Percentiles rank a stretch among this genome's conserved stretches.
These are phyloP conservation scores for Megalonaias nervosa DNA, from an alignment of 1,140 invertebrate species.

Conservation along the genomic window DNA sequence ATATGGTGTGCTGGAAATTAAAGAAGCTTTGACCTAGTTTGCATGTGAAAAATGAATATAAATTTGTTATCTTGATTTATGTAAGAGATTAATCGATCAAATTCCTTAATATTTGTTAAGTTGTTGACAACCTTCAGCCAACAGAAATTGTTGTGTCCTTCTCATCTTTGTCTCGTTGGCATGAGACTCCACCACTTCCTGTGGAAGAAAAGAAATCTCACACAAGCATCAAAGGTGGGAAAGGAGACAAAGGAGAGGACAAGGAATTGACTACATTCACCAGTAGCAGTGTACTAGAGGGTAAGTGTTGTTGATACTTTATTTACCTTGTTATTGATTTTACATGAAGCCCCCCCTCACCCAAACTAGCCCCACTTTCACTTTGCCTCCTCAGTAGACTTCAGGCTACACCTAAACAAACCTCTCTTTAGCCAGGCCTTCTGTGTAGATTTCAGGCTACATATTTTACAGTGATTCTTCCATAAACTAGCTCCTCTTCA, in stretches of 20 bases:
- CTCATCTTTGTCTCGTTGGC: slow-evolving; percentile 65
- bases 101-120: slow-evolving; percentile 53
- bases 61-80: neutral
- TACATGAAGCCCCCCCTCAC: neutral
- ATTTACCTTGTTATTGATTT: neutral
- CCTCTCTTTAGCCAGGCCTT: too few relatives aligned
- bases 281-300: slow-evolving; percentile 53
- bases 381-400: too few relatives aligned
- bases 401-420: too few relatives aligned
- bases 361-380: too few relatives aligned
- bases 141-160: slow-evolving; percentile 68
- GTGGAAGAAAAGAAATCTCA: slow-evolving; percentile 59
- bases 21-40: neutral
- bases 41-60: neutral
- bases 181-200: slow-evolving; percentile 54
- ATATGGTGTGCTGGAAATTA: too few relatives aligned
- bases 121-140: slow-evolving; percentile 66
- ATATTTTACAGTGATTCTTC: too few relatives aligned
- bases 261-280: slow-evolving; percentile 57
- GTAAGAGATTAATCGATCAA: neutral
- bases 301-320: slow-evolving; percentile 33
- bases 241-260: slow-evolving; percentile 52
- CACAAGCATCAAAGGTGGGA: slow-evolving; percentile 45
- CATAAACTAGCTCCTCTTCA: too few relatives aligned
- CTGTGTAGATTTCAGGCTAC: too few relatives aligned